Evolutionary conservation across 2,113 vertebrate genomes (phyloP).

Genomic region (Sinocyclocheilus grahami): DNA sequence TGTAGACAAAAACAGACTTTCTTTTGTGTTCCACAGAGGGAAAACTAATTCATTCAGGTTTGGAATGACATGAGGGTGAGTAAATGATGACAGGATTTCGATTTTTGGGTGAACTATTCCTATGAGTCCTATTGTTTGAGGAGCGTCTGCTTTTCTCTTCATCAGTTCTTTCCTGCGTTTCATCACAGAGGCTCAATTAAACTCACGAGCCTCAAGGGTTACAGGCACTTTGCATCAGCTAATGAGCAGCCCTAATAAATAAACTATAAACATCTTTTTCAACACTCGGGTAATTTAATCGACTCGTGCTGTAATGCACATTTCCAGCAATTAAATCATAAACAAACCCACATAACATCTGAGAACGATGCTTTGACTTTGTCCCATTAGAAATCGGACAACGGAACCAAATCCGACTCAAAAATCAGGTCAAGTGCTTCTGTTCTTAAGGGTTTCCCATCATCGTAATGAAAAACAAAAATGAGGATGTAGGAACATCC

Average conservation of each 20-base stretch:
- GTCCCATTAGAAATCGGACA: background rate
- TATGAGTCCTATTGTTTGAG: background rate
- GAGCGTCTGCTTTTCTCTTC: background rate
- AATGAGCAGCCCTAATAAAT: slow-evolving; percentile 20
- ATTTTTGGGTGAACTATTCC: background rate
- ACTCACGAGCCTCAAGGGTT: background rate
- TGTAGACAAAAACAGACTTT: too few relatives aligned
- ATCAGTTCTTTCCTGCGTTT: background rate
- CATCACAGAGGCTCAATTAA: slow-evolving; percentile 17
- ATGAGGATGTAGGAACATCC: slow-evolving; percentile 9
- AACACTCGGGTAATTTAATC: background rate
- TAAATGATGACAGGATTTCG: too few relatives aligned
- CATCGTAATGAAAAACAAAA: background rate
- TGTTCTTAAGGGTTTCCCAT: background rate
- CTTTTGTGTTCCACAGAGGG: background rate
- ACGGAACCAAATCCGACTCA: background rate
- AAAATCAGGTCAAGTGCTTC: slow-evolving; percentile 17
- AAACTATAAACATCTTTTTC: slow-evolving; percentile 22
- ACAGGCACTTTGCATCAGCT: slow-evolving; percentile 16
- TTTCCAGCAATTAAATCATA: background rate
- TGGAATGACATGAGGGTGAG: too few relatives aligned
- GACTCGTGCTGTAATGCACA: background rate
- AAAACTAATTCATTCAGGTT: background rate
- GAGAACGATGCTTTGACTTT: background rate
- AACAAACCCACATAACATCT: slow-evolving; percentile 7